Evolutionary conservation across 2,888 invertebrate genomes (phyloP), one percentile per base, ranked within the genome.

Genomic region (Parnassius mnemosyne): DNA sequence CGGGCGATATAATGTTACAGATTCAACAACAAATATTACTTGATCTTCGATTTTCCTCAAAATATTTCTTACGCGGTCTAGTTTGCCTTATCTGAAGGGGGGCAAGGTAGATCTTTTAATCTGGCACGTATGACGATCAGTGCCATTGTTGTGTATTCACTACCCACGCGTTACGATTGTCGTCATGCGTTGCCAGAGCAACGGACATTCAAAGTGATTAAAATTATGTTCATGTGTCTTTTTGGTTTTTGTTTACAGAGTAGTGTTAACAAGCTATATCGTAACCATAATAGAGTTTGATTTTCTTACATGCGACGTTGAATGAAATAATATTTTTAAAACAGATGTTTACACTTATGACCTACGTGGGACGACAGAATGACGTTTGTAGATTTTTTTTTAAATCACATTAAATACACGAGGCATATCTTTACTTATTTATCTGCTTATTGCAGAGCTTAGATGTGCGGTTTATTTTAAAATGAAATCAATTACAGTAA

Each of bases 1-100:
- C 88, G 80, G 64, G 71, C 80, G 83, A 89, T 89, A 90, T 90
- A 89, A 86, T 87, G 83, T 89, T 90, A 85, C 90, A 87, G 73
- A 76, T 65, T 70, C 72, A 69, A 72, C 84, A 80, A 81, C 69
- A 69, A 63, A 64, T 65, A 65, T 66, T 65, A 66, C 62, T 63
- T 68, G 73, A 71, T 60, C 72, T 67, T 65, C 66, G 63, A 54
- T 67, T 60, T 68, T 61, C 66, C 65, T 25, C 43, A 53, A 60
- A 58, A 55, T 59, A 70, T 65, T 62, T 68, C 58, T 51, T 56
- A 12, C 51, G 46, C 20, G 11, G n/a, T 43, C 44, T 34, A 50
- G 57, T 60, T 59, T 66, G 62, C 68, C 68, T 54, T 41, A 63
- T 50, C 52, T 46, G 64, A 58, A 69, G 70, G 74, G 49, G 69